Evolutionary conservation across 2,113 vertebrate genomes (phyloP), one percentile per base, ranked within the genome.

Genomic region (Cavia porcellus): DNA sequence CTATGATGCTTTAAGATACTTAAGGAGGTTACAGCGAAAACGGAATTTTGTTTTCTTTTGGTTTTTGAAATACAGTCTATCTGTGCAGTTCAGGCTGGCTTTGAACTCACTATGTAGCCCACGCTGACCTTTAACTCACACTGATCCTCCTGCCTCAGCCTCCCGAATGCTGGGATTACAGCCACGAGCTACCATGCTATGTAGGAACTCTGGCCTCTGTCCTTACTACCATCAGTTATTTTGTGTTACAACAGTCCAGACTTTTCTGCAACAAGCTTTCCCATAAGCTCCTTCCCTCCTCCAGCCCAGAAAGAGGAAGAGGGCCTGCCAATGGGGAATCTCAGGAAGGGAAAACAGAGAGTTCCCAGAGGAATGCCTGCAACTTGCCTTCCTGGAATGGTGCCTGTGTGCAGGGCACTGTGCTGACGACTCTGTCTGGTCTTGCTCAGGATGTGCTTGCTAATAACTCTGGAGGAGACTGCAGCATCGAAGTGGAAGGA

Each of bases 1-100:
- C 79, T 68, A 61, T 19, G 19, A 30, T 61, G 92, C 38, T 47
- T 94, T 61, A 86, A 91, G 25, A 13, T 88, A 86, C 70, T 95
- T 86, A 47, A 77, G 90, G n/a, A 94, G 77, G 86, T 24, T 30
- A 89, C 35, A 10, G 45, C 86, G 19, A 90, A 89, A 19, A n/a
- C 59, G 70, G 77, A 96, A 57, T 59, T 77, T 74, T 59, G 22
- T 7, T 92, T 62, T 25, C 24, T 62, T 64, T 64, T 12, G 12
- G 28, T 64, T 64, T 64, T 64, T 64, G 62, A 64, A 64, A 64
- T 28, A 64, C 9, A 30, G 9, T 64, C 62, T 64, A 8, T 24
- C 61, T 25, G 9, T 25, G 28, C 28, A 64, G 62, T 64, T 64
- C 62, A 32, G 62, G 28, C 62, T 64, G 62, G 62, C 62, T 28